Percentiles rank a stretch among this genome's conserved stretches.
Conservation (phyloP, 2,113 vertebrate species). For the Naja naja region DNA sequence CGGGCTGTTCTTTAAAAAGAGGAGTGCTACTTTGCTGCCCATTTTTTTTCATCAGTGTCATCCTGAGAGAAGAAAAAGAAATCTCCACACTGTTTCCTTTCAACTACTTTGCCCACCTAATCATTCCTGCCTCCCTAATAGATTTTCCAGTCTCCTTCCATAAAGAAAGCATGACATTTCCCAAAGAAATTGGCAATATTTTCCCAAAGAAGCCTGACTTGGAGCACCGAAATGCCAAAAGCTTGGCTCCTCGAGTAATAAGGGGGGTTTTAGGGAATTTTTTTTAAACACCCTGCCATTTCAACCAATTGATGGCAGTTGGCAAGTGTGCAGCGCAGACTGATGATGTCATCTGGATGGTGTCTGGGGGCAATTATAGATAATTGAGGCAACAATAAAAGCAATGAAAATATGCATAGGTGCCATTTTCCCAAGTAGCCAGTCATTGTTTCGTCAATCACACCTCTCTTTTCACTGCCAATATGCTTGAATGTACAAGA, state of each 20-base stretch:
- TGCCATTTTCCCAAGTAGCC: conserved; percentile 12
- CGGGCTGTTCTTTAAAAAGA: not conserved
- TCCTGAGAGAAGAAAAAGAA: not conserved
- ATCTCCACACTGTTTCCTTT: not conserved
- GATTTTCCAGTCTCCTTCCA: not conserved
- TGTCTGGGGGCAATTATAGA: not conserved
- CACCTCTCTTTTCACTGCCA: conserved; percentile 6
- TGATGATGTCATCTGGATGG: not conserved
- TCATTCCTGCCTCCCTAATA: not conserved
- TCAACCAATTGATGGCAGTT: not conserved
- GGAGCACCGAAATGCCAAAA: too few relatives aligned
- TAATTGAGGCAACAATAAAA: conserved; percentile 16
- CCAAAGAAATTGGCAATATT: not conserved
- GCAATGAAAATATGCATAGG: not conserved
- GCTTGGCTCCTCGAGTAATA: not conserved
- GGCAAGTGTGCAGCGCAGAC: not conserved
- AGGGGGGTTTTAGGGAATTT: not conserved
- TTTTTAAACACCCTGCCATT: not conserved
- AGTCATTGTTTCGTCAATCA: conserved; percentile 1
- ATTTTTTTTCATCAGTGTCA: not conserved
- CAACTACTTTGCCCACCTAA: not conserved
- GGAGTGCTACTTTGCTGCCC: not conserved
- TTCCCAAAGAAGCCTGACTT: not conserved
- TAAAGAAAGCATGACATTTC: not conserved
- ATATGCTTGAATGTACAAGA: conserved; percentile 1